Evolutionary conservation across 2,113 vertebrate genomes (phyloP).

Genomic region (Brachionichthys hirsutus): DNA sequence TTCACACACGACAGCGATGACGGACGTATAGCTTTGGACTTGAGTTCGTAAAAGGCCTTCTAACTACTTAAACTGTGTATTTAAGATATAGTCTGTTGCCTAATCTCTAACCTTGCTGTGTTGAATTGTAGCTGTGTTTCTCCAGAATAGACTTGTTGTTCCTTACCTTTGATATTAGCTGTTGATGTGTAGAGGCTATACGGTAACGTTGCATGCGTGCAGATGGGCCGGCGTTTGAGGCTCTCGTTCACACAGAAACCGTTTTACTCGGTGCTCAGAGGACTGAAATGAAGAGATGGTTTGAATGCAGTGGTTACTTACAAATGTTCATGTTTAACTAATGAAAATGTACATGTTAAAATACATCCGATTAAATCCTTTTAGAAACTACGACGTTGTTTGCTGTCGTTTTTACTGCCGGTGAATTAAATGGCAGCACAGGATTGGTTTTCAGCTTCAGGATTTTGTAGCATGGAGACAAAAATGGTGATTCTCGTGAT

Average conservation of each 20-base stretch:
- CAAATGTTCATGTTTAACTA: slow-evolving; percentile 62
- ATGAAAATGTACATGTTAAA: slow-evolving; percentile 69
- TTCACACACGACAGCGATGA: slow-evolving; percentile 20
- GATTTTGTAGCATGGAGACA: no score
- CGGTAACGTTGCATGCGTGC: slow-evolving; percentile 59
- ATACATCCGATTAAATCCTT: slow-evolving; percentile 65
- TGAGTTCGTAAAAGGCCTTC: slow-evolving; percentile 39
- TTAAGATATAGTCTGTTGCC: slow-evolving; percentile 50
- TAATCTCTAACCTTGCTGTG: slow-evolving; percentile 54
- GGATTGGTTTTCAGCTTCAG: not conserved
- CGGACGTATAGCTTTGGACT: slow-evolving; percentile 26
- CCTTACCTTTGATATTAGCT: slow-evolving; percentile 55
- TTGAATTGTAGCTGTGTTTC: slow-evolving; percentile 52
- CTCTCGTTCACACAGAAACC: slow-evolving; percentile 27
- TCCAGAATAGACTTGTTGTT: slow-evolving; percentile 47
- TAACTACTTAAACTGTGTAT: slow-evolving; percentile 50
- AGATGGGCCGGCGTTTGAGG: slow-evolving; percentile 27
- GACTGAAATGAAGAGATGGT: slow-evolving; percentile 35
- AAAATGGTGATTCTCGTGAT: no score
- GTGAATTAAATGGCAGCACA: not conserved
- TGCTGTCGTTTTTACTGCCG: slow-evolving; percentile 20
- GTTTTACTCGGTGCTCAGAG: slow-evolving; percentile 38
- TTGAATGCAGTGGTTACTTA: slow-evolving; percentile 42
- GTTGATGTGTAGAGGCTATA: slow-evolving; percentile 47
- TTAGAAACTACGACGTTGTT: slow-evolving; percentile 26